Conservation (phyloP, 2,113 vertebrate genomes). For the Poeciliopsis prolifica region DNA sequence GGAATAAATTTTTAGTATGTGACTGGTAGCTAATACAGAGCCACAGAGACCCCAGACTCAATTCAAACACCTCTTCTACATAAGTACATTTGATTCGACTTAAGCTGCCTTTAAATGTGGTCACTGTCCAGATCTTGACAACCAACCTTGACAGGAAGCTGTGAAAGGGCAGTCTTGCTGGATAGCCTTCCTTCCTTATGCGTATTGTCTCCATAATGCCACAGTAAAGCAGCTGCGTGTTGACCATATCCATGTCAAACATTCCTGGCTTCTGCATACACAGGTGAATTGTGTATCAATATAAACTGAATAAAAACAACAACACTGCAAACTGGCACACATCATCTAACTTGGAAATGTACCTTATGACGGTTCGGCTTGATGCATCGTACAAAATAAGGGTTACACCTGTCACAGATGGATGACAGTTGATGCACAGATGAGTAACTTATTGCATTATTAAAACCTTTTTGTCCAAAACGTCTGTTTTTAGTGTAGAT, state of each 20-base stretch:
- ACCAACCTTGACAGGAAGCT: conserved; percentile 89
- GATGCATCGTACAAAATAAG: conserved; percentile 95
- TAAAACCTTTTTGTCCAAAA: neutral
- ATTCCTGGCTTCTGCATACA: conserved; percentile 84
- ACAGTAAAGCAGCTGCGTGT: conserved; percentile 88
- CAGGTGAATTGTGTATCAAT: neutral
- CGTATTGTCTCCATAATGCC: conserved; percentile 95
- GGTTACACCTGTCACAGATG: conserved; percentile 87
- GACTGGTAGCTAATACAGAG: neutral
- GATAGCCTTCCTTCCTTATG: conserved; percentile 95
- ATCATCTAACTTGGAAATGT: conserved; percentile 43
- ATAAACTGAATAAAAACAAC: neutral
- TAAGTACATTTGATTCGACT: neutral
- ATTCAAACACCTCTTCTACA: neutral
- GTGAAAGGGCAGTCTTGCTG: conserved; percentile 88
- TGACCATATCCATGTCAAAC: conserved; percentile 90
- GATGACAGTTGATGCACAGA: conserved; percentile 41
- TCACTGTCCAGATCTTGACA: neutral
- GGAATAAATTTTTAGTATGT: too few species aligned
- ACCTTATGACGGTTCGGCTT: conserved; percentile 99
- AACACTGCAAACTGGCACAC: conserved; percentile 46
- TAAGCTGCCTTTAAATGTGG: neutral
- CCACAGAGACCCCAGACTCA: neutral
- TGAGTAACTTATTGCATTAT: conserved; percentile 8
- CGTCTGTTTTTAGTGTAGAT: neutral